Base-by-base conservation (phyloP, 2,888 invertebrate species). In the Liopterus haemorrhoidalis region DNA sequence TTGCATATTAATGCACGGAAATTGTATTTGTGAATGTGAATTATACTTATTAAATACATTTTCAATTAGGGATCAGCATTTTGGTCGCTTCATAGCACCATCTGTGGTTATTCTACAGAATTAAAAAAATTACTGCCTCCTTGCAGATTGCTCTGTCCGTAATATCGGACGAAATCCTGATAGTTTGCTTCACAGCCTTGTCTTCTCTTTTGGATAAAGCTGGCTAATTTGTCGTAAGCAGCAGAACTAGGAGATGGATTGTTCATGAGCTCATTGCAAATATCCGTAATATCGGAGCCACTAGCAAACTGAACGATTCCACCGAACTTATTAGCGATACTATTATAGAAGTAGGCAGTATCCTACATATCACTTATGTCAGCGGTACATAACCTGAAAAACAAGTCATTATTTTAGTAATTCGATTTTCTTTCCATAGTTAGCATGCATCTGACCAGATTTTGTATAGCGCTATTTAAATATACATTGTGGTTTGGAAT, bases 231-330 rank as follows among this genome's bases (percentile, higher is more conserved):
- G 5, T 54, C 51, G 14, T 50, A 33, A 31, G 51, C 27, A 28
- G 27, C 41, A n/a, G n/a, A n/a, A 9, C 45, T 47, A 6, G 11
- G 9, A 14, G 39, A 9, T 3, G 45, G 20, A 5, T 41, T 15
- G 2, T 25, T 33, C 8, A 46, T 12, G 5, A 54, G 22, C 5
- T 16, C 6, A n/a, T 43, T 11, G 41, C 57, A 57, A 22, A 49
- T 50, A 16, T 31, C 22, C n/a, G 30, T 27, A 16, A 56, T 49
- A 4, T 37, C 30, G 3, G 33, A 31, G n/a, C 24, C 11, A 5
- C 42, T 47, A 8, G 50, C 54, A 32, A 56, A 57, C 30, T 57
- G 56, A 2, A 57, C 46, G 5, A 48, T 24, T 20, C 49, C 47
- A 4, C 52, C 51, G 22, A 53, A 53, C 9, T 36, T 35, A 18